Percentiles rank a stretch among this genome's conserved stretches.
These are phyloP conservation scores for Dasysyrphus tricinctus DNA, from an alignment of 2,888 invertebrate genomes.

Conservation along the genomic window DNA sequence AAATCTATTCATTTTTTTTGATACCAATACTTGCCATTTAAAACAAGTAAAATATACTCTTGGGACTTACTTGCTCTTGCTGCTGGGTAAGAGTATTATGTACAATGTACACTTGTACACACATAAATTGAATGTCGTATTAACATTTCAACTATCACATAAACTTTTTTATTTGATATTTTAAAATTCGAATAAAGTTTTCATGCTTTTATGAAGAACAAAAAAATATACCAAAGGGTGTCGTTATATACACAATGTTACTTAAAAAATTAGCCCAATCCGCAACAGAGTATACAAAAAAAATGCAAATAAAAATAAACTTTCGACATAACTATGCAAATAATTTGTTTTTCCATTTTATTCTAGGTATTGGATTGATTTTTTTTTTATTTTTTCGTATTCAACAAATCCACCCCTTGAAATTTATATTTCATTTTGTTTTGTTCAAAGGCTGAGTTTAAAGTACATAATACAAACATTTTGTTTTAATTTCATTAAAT, in stretches of 20 bases:
- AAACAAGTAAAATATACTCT: too few relatives aligned
- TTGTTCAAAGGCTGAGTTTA: neutral
- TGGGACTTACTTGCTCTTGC: too few relatives aligned
- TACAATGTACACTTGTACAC: too few relatives aligned
- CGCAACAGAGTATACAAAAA: slow-evolving; percentile 11
- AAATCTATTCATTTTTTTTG: too few relatives aligned
- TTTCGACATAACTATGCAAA: neutral
- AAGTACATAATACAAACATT: neutral
- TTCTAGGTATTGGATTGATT: slow-evolving; percentile 33
- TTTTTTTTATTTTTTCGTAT: neutral
- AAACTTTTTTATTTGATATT: slow-evolving; percentile 56
- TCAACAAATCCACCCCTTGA: neutral
- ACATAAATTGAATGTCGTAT: too few relatives aligned
- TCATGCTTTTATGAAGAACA: neutral
- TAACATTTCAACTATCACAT: slow-evolving; percentile 21
- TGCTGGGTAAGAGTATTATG: too few relatives aligned
- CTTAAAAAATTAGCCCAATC: slow-evolving; percentile 53
- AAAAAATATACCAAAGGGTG: slow-evolving; percentile 41
- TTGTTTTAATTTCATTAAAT: neutral
- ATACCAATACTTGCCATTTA: too few relatives aligned
- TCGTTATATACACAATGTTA: slow-evolving; percentile 28
- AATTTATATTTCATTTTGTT: slow-evolving; percentile 40
- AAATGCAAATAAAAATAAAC: slow-evolving; percentile 21
- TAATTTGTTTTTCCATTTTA: slow-evolving; percentile 56
- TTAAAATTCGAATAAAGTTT: slow-evolving; percentile 54